Evolutionary conservation across 1,140 invertebrate species (phyloP).

Genomic region (Dolichoris vasculosae): DNA sequence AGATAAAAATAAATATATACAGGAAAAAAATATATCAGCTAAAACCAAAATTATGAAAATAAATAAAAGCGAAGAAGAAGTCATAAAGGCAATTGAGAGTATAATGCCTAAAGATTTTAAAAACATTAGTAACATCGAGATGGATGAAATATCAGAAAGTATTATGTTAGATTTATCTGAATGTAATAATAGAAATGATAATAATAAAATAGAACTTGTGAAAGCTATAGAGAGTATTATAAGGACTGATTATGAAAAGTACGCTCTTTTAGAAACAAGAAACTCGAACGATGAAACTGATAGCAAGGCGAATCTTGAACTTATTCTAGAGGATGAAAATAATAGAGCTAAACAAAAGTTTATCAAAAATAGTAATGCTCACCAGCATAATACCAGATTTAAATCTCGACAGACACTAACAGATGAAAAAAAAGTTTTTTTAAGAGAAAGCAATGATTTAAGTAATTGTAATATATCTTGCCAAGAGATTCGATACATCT

Average conservation of each 20-base stretch:
- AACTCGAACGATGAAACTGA: neutral
- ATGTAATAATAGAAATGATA: neutral
- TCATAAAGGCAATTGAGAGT: conserved; percentile 26
- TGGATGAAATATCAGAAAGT: neutral
- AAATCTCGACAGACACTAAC: neutral
- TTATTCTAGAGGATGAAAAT: neutral
- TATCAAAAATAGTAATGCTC: neutral
- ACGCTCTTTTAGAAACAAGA: no score
- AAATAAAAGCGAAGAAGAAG: conserved; percentile 18
- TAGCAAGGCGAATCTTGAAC: conserved; percentile 6
- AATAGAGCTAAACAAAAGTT: neutral
- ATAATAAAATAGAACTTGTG: conserved; percentile 19
- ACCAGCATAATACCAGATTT: conserved; percentile 25
- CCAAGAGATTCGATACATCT: neutral
- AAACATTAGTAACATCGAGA: neutral
- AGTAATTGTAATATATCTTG: neutral
- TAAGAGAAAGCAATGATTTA: neutral
- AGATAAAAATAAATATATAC: no score
- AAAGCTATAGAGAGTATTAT: conserved; percentile 41
- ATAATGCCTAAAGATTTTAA: neutral
- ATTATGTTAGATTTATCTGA: neutral
- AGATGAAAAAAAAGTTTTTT: neutral
- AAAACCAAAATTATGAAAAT: neutral
- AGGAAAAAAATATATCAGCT: neutral
- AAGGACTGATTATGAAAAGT: neutral